Percentiles rank a stretch among this genome's conserved stretches.
These are phyloP conservation scores for Maccullochella peelii DNA, from an alignment of 2,113 vertebrate species.

Conservation along the genomic window DNA sequence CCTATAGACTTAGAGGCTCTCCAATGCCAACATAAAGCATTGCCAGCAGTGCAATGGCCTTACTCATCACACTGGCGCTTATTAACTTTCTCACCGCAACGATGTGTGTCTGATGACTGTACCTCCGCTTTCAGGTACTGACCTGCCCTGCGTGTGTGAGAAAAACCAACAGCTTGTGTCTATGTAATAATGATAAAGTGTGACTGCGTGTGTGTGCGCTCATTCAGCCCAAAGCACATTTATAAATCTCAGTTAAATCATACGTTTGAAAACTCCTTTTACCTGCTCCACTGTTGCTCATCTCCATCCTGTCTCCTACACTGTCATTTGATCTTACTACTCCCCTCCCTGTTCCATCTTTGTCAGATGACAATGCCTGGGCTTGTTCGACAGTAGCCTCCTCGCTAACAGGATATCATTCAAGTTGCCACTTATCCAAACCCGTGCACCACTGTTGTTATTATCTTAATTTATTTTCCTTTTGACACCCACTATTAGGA, in stretches of 20 bases:
- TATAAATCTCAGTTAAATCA: conserved; percentile 56
- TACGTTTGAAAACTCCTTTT: conserved; percentile 47
- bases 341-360: conserved; percentile 18
- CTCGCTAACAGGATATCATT: conserved; percentile 60
- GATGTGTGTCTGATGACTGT: conserved; percentile 61
- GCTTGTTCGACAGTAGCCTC: conserved; percentile 62
- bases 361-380: conserved; percentile 53
- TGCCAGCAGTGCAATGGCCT: conserved; percentile 43
- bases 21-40: conserved; percentile 50
- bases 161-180: background rate
- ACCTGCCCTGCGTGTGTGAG: conserved; percentile 66
- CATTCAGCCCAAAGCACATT: conserved; percentile 47
- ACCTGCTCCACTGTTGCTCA: conserved; percentile 45
- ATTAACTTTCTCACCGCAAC: conserved; percentile 60
- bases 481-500: conserved; percentile 59
- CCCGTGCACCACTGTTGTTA: conserved; percentile 35
- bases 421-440: conserved; percentile 62
- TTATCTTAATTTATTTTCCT: conserved; percentile 63
- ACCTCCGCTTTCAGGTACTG: conserved; percentile 67
- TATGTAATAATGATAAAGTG: conserved; percentile 14
- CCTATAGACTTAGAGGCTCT: conserved; percentile 63
- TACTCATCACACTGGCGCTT: conserved; percentile 64
- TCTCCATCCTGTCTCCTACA: conserved; percentile 40
- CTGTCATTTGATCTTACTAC: conserved; percentile 60
- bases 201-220: background rate